Percentiles rank a stretch among this genome's conserved stretches.
phyloP scores from a whole-genome alignment of 2,797 vertebrate genomes.

The Propithecus perrieri region DNA sequence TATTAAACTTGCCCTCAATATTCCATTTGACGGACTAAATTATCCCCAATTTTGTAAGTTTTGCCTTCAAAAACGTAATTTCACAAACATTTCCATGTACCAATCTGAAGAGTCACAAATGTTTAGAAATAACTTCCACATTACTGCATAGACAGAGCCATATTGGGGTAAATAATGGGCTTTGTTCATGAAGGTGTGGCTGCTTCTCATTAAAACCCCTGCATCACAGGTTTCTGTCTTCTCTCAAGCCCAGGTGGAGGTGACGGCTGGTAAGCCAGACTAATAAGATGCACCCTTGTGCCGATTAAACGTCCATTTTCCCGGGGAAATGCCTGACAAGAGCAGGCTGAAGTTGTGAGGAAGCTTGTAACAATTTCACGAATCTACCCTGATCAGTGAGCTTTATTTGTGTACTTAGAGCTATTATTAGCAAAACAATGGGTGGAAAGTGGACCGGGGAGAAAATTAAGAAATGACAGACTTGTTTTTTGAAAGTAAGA shows the following conservation, averaged over 20 bases:
- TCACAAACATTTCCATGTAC: conserved; percentile 28
- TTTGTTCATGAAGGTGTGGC: background rate
- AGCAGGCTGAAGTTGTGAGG: conserved; percentile 57
- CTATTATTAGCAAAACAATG: conserved; percentile 76
- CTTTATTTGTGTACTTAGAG: conserved; percentile 74
- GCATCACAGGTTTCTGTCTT: background rate
- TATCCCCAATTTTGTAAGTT: background rate
- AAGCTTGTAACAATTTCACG: conserved; percentile 69
- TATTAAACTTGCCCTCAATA: background rate
- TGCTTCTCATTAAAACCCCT: background rate
- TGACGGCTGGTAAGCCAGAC: conserved; percentile 56
- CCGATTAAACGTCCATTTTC: conserved; percentile 73
- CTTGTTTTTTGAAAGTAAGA: conserved; percentile 47
- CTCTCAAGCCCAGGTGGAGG: background rate
- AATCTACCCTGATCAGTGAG: conserved; percentile 50
- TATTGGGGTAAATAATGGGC: background rate
- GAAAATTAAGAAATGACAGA: conserved; percentile 71
- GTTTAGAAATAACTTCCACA: conserved; percentile 33
- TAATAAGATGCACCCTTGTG: conserved; percentile 58
- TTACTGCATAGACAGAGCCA: background rate
- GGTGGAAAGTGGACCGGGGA: conserved; percentile 46
- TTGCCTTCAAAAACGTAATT: conserved; percentile 8
- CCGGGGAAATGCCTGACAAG: conserved; percentile 57
- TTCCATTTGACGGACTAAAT: conserved; percentile 18
- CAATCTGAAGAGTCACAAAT: background rate